Conservation (phyloP, 2,888 invertebrate genomes). For the Perdita meconis region DNA sequence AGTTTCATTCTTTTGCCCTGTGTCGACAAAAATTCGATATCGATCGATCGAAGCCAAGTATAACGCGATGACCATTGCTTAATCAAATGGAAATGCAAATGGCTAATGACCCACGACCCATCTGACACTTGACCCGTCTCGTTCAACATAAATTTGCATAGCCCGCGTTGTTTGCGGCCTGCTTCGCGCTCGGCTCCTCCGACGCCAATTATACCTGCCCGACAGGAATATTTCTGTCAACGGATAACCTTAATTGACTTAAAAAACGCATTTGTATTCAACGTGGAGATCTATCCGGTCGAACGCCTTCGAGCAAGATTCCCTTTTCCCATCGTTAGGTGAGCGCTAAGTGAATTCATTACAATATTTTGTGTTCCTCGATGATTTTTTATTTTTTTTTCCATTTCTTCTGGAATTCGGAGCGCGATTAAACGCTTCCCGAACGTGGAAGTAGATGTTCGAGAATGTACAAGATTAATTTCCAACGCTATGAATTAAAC, state of each 20-base stretch:
- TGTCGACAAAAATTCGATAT: constrained; percentile 32
- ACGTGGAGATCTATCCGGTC: not conserved
- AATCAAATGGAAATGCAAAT: constrained; percentile 79
- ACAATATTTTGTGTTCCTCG: not conserved
- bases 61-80: constrained; percentile 63
- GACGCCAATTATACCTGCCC: constrained; percentile 66
- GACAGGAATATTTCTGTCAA: constrained; percentile 72
- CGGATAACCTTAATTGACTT: constrained; percentile 75
- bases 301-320: not conserved
- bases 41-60: constrained; percentile 55
- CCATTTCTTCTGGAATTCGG: not conserved
- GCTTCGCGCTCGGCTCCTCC: constrained; percentile 37
- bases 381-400: too few species aligned
- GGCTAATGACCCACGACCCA: constrained; percentile 74
- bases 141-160: constrained; percentile 83
- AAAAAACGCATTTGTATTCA: constrained; percentile 72
- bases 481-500: too few species aligned
- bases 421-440: not conserved
- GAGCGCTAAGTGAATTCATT: constrained; percentile 19
- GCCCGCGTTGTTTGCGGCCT: constrained; percentile 68
- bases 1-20: constrained; percentile 7
- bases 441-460: not conserved
- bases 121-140: constrained; percentile 77
- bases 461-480: not conserved
- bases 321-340: too few species aligned